Percentiles rank a stretch among this genome's conserved stretches.
Conservation (phyloP, 2,888 invertebrate species). For the Steinernema hermaphroditum region DNA sequence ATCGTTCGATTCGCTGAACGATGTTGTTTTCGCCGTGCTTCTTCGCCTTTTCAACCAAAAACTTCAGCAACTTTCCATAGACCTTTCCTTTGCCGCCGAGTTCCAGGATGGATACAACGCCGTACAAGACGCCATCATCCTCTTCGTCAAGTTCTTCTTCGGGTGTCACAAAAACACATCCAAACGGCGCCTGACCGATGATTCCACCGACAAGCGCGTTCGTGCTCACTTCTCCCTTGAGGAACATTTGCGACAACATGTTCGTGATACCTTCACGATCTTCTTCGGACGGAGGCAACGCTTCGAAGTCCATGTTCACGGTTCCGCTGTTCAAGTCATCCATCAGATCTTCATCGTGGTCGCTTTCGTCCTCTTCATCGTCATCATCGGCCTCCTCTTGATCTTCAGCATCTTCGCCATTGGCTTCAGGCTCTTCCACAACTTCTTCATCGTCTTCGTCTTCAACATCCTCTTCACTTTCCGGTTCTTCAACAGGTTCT, state of each 20-base stretch:
- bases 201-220: conserved; percentile 51
- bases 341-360: conserved; percentile 36
- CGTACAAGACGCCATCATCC: conserved; percentile 48
- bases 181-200: conserved; percentile 50
- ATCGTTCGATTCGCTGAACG: conserved; percentile 42
- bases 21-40: conserved; percentile 46
- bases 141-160: conserved; percentile 52
- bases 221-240: conserved; percentile 55
- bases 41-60: conserved; percentile 40
- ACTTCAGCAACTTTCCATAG: conserved; percentile 26
- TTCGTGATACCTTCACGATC: conserved; percentile 57
- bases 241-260: conserved; percentile 62
- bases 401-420: neutral
- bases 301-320: conserved; percentile 59
- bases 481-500: conserved; percentile 16
- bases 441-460: neutral
- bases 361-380: conserved; percentile 60
- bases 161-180: conserved; percentile 40
- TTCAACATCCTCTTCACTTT: neutral
- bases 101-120: conserved; percentile 43
- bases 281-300: conserved; percentile 52
- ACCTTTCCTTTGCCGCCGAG: conserved; percentile 40
- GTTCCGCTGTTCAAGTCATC: conserved; percentile 40
- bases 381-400: neutral
- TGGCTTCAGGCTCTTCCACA: neutral